A percentile compares a stretch with the other conserved stretches of the same genome.
Evolutionary conservation across 2,797 vertebrate species (phyloP).

Genomic region (Labeo calbasu): DNA sequence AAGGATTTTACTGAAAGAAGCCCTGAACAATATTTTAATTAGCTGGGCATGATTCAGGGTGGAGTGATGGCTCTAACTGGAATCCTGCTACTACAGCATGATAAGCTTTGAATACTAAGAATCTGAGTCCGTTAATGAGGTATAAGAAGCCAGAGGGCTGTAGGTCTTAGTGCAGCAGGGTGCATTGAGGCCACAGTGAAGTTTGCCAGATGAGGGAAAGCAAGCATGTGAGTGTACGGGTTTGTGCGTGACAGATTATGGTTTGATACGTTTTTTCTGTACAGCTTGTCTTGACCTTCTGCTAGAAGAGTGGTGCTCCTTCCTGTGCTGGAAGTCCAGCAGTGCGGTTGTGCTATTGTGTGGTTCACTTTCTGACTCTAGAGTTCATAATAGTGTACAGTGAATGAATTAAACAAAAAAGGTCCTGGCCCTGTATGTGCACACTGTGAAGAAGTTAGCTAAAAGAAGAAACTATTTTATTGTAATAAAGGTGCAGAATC

Average conservation of each 20-base stretch:
- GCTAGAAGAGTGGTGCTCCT: background rate
- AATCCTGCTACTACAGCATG: background rate
- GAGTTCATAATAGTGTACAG: conserved; percentile 24
- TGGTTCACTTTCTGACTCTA: background rate
- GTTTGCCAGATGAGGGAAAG: background rate
- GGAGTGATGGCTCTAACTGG: background rate
- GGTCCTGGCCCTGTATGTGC: background rate
- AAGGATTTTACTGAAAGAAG: background rate
- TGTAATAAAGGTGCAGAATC: background rate
- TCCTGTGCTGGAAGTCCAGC: background rate
- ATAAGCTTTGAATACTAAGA: conserved; percentile 37
- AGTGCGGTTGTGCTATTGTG: background rate
- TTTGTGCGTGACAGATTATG: background rate
- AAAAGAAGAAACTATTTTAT: background rate
- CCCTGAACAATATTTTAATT: conserved; percentile 21
- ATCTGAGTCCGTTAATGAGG: conserved; percentile 45
- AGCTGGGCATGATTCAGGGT: background rate
- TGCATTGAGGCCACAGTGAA: background rate
- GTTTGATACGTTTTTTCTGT: conserved; percentile 1
- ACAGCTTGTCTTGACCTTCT: conserved; percentile 24
- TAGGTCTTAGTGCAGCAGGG: background rate
- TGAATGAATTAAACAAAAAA: conserved; percentile 40
- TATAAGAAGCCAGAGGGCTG: conserved; percentile 17
- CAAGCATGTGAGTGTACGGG: background rate
- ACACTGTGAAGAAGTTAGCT: background rate